Evolutionary conservation across 2,888 invertebrate species (phyloP).

Genomic region (Orthonevra nobilis): DNA sequence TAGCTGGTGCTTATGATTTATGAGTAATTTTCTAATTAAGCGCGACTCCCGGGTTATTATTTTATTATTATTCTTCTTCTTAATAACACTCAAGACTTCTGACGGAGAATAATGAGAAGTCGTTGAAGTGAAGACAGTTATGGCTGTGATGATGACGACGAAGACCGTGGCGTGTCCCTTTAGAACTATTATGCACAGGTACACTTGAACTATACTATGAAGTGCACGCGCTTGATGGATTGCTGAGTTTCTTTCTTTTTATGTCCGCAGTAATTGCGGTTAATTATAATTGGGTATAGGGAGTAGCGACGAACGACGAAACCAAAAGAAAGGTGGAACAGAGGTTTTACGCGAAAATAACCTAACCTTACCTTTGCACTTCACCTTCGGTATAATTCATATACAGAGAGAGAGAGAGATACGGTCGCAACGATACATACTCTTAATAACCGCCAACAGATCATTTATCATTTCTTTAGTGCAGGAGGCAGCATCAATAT

Average conservation of each 20-base stretch:
- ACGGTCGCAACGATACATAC: slow-evolving; percentile 14
- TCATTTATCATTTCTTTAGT: slow-evolving; percentile 62
- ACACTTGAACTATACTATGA: slow-evolving; percentile 15
- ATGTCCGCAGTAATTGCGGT: slow-evolving; percentile 52
- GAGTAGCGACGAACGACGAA: slow-evolving; percentile 17
- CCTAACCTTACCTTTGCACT: slow-evolving; percentile 47
- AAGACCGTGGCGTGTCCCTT: slow-evolving; percentile 41
- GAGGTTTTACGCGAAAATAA: slow-evolving; percentile 34
- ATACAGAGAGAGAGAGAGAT: not conserved
- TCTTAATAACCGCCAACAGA: slow-evolving; percentile 67
- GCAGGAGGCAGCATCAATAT: slow-evolving; percentile 17
- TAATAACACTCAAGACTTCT: slow-evolving; percentile 23
- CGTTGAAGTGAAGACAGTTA: slow-evolving; percentile 60
- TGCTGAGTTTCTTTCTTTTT: slow-evolving; percentile 24
- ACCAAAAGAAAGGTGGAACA: slow-evolving; percentile 39
- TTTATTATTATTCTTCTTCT: slow-evolving; percentile 24
- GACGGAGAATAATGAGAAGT: slow-evolving; percentile 47
- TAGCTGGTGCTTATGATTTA: slow-evolving; percentile 76
- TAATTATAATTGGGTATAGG: slow-evolving; percentile 62
- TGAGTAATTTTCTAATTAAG: slow-evolving; percentile 78
- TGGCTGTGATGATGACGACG: slow-evolving; percentile 27
- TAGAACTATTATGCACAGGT: not conserved
- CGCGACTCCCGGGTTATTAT: slow-evolving; percentile 41
- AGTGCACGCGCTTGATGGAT: slow-evolving; percentile 60
- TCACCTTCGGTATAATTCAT: slow-evolving; percentile 2